phyloP scores from a whole-genome alignment of 1,140 invertebrate genomes.

The Eufriesea mexicana region DNA sequence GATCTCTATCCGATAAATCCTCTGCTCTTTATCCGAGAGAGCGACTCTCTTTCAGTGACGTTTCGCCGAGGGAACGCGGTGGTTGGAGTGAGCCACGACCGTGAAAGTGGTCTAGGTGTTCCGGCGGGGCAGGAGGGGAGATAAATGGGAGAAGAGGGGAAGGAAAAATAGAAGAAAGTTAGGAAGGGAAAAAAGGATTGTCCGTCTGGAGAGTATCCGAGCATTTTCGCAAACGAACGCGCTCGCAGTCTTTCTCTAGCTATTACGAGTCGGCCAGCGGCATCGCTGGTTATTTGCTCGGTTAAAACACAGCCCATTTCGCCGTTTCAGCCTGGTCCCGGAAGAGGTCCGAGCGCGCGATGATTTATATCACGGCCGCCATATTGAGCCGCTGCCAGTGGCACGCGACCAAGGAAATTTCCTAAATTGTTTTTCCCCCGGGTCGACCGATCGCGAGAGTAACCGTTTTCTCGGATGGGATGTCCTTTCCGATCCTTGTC shows the following conservation, averaged over 20 bases:
- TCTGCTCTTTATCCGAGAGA: neutral
- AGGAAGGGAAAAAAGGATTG: slow-evolving; percentile 48
- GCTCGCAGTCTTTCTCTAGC: slow-evolving; percentile 19
- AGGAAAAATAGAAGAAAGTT: neutral
- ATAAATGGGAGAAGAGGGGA: neutral
- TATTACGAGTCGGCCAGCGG: slow-evolving; percentile 30
- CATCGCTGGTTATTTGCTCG: slow-evolving; percentile 30
- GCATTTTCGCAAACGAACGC: slow-evolving; percentile 47
- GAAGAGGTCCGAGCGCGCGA: neutral
- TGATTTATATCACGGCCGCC: slow-evolving; percentile 30
- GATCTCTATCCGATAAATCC: neutral
- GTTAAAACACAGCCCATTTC: slow-evolving; percentile 42
- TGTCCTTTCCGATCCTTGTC: neutral
- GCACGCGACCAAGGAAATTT: slow-evolving; percentile 25
- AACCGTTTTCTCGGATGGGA: too few relatives aligned
- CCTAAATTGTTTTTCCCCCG: slow-evolving; percentile 20
- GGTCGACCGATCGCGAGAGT: neutral
- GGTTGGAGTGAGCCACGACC: neutral
- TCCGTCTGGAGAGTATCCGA: slow-evolving; percentile 40
- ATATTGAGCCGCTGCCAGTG: slow-evolving; percentile 31
- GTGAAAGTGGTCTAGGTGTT: neutral
- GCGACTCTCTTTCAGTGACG: slow-evolving; percentile 13
- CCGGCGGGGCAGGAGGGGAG: neutral
- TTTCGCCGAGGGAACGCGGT: neutral
- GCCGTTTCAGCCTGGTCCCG: slow-evolving; percentile 9